Evolutionary conservation across 2,113 vertebrate genomes (phyloP).

Genomic region (Acrocephalus kingi): DNA sequence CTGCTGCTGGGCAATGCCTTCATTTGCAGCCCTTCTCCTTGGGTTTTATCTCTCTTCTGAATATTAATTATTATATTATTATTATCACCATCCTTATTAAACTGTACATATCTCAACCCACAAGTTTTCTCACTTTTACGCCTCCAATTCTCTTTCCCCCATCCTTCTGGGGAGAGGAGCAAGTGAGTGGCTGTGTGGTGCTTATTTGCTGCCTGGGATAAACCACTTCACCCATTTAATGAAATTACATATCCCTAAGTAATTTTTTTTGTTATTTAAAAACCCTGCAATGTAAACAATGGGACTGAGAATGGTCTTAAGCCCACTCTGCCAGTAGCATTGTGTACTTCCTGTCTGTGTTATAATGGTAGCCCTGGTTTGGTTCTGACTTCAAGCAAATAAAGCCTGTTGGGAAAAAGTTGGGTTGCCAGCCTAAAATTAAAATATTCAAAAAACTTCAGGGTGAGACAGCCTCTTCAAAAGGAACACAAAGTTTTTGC

Average conservation of each 20-base stretch:
- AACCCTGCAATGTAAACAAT: neutral
- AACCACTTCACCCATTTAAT: neutral
- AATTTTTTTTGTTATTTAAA: neutral
- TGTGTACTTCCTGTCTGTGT: neutral
- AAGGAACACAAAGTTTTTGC: neutral
- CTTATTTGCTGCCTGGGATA: neutral
- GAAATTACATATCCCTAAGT: neutral
- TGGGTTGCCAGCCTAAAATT: neutral
- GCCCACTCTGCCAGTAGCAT: neutral
- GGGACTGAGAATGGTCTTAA: neutral
- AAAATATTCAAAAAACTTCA: neutral
- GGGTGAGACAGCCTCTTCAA: neutral
- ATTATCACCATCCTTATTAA: neutral
- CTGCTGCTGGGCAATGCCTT: neutral
- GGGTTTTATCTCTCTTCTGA: neutral
- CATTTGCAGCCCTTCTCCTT: neutral
- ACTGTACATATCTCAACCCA: neutral
- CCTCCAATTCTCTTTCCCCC: neutral
- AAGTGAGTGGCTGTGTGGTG: neutral
- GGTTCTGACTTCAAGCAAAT: neutral
- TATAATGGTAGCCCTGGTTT: neutral
- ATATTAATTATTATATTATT: neutral
- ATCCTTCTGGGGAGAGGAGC: neutral
- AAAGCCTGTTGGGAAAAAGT: neutral
- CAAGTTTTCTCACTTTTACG: neutral